Conservation (phyloP, 2,113 vertebrate genomes). For the Barnardius zonarius region DNA sequence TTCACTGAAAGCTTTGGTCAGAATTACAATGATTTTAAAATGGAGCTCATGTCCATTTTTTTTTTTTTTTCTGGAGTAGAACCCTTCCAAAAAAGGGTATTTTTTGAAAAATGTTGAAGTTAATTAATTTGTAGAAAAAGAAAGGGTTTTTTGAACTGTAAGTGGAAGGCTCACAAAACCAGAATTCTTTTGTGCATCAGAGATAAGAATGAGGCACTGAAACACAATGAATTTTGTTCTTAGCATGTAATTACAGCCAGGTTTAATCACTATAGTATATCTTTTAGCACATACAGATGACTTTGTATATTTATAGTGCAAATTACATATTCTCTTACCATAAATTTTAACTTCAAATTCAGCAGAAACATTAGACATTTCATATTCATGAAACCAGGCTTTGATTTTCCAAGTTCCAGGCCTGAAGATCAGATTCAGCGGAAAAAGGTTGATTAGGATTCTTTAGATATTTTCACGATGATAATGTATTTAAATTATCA, state of each 20-base stretch:
- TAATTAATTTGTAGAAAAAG: background rate
- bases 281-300: background rate
- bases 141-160: background rate
- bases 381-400: slow-evolving; percentile 52
- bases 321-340: slow-evolving; percentile 39
- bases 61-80: background rate
- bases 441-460: background rate
- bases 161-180: background rate
- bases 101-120: background rate
- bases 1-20: background rate
- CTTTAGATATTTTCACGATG: background rate
- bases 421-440: slow-evolving; percentile 49
- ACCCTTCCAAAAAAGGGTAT: background rate
- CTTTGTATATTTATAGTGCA: background rate
- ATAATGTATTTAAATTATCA: background rate
- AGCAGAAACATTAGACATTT: slow-evolving; percentile 58
- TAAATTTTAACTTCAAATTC: slow-evolving; percentile 76
- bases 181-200: background rate
- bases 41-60: background rate
- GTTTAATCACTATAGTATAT: background rate
- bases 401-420: slow-evolving; percentile 73
- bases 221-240: background rate
- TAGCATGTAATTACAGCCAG: background rate
- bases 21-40: background rate
- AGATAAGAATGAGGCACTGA: background rate